A percentile compares a stretch with the other conserved stretches of the same genome.
Conservation (phyloP, 2,888 invertebrate species). For the Noctua pronuba region DNA sequence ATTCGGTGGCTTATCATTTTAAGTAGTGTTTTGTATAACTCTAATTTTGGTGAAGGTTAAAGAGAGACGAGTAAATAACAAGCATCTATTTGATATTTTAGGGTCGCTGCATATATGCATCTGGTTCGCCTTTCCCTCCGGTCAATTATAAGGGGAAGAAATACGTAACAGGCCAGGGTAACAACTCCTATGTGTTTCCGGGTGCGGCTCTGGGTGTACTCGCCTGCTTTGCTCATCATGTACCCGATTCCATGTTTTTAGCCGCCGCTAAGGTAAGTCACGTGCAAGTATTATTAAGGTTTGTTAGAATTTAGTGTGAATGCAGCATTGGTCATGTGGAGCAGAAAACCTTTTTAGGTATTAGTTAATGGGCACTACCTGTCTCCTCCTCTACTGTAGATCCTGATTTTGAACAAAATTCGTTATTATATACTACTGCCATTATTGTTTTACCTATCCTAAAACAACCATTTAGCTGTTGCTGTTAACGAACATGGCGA, state of each 20-base stretch:
- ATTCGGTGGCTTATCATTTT: background rate
- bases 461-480: background rate
- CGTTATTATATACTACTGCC: background rate
- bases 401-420: background rate
- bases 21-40: background rate
- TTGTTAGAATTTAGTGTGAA: background rate
- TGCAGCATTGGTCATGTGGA: background rate
- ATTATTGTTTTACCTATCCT: background rate
- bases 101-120: conserved; percentile 98
- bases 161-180: conserved; percentile 98
- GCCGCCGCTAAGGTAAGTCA: conserved; percentile 95
- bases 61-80: background rate
- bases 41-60: background rate
- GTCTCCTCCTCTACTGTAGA: background rate
- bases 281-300: background rate
- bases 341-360: background rate
- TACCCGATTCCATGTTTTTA: conserved; percentile 97
- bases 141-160: conserved; percentile 94
- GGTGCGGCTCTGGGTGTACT: conserved; percentile 98
- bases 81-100: conserved; percentile 79
- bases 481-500: no score
- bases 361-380: background rate
- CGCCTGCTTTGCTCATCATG: conserved; percentile 96
- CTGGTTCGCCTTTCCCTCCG: conserved; percentile 98
- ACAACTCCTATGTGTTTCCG: conserved; percentile 99